phyloP scores from a whole-genome alignment of 1,140 invertebrate genomes.

The Drosophila seguyi region DNA sequence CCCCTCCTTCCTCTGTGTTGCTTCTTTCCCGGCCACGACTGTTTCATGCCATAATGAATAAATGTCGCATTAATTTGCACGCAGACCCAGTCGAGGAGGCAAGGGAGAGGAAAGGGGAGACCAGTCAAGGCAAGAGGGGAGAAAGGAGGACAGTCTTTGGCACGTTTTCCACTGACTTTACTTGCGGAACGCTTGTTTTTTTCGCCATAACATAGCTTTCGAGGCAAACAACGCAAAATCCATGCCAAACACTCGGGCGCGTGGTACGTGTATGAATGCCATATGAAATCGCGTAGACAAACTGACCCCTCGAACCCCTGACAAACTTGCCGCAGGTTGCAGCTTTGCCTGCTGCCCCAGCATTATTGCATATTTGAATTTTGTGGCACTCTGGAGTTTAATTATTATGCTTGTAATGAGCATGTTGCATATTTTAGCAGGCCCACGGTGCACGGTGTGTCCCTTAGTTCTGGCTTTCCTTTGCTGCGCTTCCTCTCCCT shows the following conservation, averaged over 20 bases:
- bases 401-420: slow-evolving; percentile 76
- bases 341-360: too few species aligned
- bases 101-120: not conserved
- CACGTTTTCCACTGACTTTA: slow-evolving; percentile 53
- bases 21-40: slow-evolving; percentile 23
- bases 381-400: slow-evolving; percentile 68
- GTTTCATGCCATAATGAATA: slow-evolving; percentile 71
- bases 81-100: slow-evolving; percentile 40
- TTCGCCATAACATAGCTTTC: slow-evolving; percentile 34
- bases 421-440: slow-evolving; percentile 68
- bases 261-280: slow-evolving; percentile 51
- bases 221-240: slow-evolving; percentile 65
- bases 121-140: not conserved
- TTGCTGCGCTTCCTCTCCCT: not conserved
- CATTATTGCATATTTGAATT: slow-evolving; percentile 59
- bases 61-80: slow-evolving; percentile 80
- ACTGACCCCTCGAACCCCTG: slow-evolving; percentile 20
- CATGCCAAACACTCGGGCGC: slow-evolving; percentile 36
- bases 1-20: not conserved
- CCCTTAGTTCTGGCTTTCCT: not conserved
- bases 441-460: not conserved
- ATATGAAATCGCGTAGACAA: slow-evolving; percentile 63
- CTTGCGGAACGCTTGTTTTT: slow-evolving; percentile 54
- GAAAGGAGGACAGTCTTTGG: slow-evolving; percentile 9
- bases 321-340: not conserved